Conservation (phyloP, 2,113 vertebrate species). For the Lepus europaeus region DNA sequence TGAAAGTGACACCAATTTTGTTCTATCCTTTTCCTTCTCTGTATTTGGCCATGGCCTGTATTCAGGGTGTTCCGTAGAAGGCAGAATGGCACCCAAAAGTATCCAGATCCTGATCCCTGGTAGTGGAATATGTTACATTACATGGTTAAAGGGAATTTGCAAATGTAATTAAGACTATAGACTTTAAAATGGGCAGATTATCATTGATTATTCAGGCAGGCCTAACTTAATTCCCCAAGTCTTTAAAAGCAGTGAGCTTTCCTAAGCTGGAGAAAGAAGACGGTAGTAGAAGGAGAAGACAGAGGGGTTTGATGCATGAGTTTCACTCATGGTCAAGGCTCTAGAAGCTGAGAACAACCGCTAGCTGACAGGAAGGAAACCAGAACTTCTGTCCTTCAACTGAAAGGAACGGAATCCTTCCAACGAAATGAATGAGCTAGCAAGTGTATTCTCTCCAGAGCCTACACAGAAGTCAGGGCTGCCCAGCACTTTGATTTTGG, state of each 20-base stretch:
- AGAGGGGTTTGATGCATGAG: neutral
- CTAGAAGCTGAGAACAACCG: neutral
- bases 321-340: neutral
- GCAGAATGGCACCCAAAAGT: neutral
- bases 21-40: neutral
- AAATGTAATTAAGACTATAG: neutral
- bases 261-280: neutral
- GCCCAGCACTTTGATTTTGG: neutral
- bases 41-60: neutral
- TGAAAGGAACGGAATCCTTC: neutral
- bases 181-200: neutral
- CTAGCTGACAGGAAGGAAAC: neutral
- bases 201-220: neutral
- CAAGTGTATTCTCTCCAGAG: neutral
- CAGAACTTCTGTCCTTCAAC: neutral
- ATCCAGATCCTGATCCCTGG: neutral
- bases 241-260: slow-evolving; percentile 18
- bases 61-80: neutral
- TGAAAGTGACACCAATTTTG: neutral
- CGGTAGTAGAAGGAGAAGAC: neutral
- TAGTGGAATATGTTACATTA: slow-evolving; percentile 29
- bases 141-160: neutral
- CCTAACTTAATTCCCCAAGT: neutral
- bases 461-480: neutral
- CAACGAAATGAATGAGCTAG: no score